phyloP scores from a whole-genome alignment of 2,113 vertebrate species.

The Myanophis thanlyinensis region DNA sequence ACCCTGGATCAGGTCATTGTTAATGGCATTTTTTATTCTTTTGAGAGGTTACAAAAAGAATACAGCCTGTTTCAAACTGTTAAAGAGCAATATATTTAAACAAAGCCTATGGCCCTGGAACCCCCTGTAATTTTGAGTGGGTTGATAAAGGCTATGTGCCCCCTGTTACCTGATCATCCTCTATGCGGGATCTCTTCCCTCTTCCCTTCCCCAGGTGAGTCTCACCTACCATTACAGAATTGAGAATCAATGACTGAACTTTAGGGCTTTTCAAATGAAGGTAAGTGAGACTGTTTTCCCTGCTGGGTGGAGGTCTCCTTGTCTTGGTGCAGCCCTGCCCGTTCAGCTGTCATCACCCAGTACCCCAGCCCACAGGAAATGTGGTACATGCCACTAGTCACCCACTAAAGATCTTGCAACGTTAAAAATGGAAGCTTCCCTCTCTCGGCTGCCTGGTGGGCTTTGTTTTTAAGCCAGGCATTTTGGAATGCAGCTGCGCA shows the following conservation, averaged over 20 bases:
- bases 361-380: constrained; percentile 76
- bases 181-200: neutral
- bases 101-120: neutral
- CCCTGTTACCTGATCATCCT: neutral
- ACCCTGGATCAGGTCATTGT: neutral
- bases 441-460: constrained; percentile 74
- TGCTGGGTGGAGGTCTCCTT: constrained; percentile 62
- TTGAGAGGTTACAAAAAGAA: neutral
- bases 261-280: constrained; percentile 65
- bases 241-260: neutral
- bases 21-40: neutral
- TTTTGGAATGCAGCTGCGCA: constrained; percentile 76
- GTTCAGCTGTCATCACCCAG: constrained; percentile 73
- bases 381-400: constrained; percentile 81
- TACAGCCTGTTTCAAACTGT: neutral
- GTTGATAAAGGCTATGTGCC: neutral
- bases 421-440: constrained; percentile 82
- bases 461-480: constrained; percentile 79
- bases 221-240: neutral
- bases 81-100: neutral
- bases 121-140: neutral
- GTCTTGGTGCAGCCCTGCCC: constrained; percentile 57
- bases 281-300: constrained; percentile 70
- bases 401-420: constrained; percentile 86
- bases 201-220: neutral